Conservation (phyloP, 35 echinoderm and acorn worm genomes). For the Holothuria glaberrima region DNA sequence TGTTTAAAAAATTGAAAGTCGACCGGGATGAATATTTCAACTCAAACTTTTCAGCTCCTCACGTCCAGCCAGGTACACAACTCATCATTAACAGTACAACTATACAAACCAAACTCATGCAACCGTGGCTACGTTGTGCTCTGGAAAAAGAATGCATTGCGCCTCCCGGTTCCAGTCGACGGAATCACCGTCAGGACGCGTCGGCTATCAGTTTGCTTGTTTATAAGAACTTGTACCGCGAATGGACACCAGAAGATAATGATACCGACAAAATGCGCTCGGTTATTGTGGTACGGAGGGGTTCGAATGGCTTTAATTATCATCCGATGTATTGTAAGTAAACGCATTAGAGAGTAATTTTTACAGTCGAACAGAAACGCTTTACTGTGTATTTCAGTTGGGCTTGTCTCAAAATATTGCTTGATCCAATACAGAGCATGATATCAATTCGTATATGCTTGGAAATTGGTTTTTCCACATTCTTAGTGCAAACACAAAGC, state of each 20-base stretch:
- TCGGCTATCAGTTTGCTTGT: constrained; percentile 68
- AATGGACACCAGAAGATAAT: constrained; percentile 72
- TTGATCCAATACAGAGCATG: no score
- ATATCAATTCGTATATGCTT: no score
- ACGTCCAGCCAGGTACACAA: constrained; percentile 63
- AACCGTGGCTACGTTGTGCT: constrained; percentile 64
- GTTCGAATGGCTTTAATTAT: background rate
- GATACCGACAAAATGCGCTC: constrained; percentile 40
- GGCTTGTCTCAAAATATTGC: no score
- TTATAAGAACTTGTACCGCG: constrained; percentile 67
- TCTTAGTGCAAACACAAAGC: no score
- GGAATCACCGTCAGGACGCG: constrained; percentile 69
- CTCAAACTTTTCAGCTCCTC: constrained; percentile 51
- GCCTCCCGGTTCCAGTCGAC: constrained; percentile 34
- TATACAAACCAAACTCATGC: constrained; percentile 63
- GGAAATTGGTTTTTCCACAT: no score
- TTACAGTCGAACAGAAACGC: no score
- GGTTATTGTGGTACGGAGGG: background rate
- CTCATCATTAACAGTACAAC: constrained; percentile 75
- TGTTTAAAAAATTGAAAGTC: constrained; percentile 65
- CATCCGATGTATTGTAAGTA: constrained; percentile 4
- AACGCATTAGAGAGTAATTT: no score
- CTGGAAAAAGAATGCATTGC: constrained; percentile 62
- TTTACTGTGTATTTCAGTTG: no score
- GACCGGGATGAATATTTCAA: constrained; percentile 58